phyloP scores from a whole-genome alignment of 2,797 vertebrate genomes.

The Smutsia temminckii region DNA sequence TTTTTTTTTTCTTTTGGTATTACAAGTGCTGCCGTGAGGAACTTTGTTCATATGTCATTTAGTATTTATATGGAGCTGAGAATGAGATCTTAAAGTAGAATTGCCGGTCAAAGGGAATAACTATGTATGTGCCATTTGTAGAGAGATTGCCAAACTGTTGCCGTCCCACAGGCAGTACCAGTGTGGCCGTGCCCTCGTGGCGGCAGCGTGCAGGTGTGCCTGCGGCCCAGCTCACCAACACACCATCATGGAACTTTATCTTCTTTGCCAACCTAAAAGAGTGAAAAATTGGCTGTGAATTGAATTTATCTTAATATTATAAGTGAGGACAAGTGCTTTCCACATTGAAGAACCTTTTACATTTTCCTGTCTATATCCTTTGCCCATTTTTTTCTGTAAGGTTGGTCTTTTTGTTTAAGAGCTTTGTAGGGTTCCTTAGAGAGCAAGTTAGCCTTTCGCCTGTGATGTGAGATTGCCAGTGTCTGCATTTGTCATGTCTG shows the following conservation, averaged over 20 bases:
- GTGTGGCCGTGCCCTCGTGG: neutral
- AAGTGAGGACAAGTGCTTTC: neutral
- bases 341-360: neutral
- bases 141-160: neutral
- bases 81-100: neutral
- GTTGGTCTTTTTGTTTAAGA: neutral
- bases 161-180: neutral
- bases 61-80: neutral
- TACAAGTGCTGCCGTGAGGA: neutral
- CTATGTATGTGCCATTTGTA: neutral
- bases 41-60: neutral
- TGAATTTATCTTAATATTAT: neutral
- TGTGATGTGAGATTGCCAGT: neutral
- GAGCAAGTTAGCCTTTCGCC: neutral
- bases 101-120: neutral
- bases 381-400: neutral
- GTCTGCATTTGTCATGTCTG: neutral
- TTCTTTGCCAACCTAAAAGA: neutral
- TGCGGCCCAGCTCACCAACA: neutral
- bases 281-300: neutral
- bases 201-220: neutral
- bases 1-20: neutral
- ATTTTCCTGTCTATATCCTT: neutral
- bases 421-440: neutral
- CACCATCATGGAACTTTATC: neutral